These are phyloP conservation scores for Zingel zingel DNA, from an alignment of 2,113 vertebrate species.

Conservation along the genomic window DNA sequence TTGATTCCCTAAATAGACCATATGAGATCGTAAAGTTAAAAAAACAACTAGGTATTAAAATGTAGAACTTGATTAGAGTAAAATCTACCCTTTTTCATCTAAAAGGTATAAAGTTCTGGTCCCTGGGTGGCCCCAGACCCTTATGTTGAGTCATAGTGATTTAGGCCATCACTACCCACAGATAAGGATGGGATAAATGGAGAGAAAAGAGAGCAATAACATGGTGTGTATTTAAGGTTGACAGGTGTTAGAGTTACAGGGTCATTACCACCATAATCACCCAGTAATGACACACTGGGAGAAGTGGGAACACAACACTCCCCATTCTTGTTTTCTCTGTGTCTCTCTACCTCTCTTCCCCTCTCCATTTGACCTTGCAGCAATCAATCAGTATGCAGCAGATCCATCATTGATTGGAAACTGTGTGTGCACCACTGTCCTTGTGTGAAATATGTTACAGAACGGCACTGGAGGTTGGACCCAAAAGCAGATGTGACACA, in stretches of 20 bases:
- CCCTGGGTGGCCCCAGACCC: background rate
- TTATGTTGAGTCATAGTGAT: conserved; percentile 10
- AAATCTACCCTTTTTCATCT: background rate
- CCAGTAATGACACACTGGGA: conserved; percentile 63
- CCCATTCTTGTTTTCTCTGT: background rate
- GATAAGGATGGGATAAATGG: conserved; percentile 12
- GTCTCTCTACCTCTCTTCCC: conserved; percentile 14
- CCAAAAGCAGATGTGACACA: no score
- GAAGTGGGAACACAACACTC: conserved; percentile 45
- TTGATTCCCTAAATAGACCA: background rate
- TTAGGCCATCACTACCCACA: conserved; percentile 9
- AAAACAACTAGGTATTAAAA: background rate
- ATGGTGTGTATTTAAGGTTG: conserved; percentile 50
- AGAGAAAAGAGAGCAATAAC: conserved; percentile 1
- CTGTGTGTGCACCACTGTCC: background rate
- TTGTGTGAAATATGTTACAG: background rate
- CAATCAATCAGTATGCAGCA: conserved; percentile 40
- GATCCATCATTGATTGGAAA: conserved; percentile 35
- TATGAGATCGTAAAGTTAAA: background rate
- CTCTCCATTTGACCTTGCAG: conserved; percentile 48
- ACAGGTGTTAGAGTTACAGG: conserved; percentile 75
- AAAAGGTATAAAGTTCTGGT: background rate
- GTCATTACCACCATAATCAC: conserved; percentile 73
- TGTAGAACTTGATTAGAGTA: background rate
- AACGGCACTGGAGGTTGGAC: no score